These are phyloP conservation scores for Andrena camellia DNA, from an alignment of 2,888 invertebrate genomes.

Conservation along the genomic window DNA sequence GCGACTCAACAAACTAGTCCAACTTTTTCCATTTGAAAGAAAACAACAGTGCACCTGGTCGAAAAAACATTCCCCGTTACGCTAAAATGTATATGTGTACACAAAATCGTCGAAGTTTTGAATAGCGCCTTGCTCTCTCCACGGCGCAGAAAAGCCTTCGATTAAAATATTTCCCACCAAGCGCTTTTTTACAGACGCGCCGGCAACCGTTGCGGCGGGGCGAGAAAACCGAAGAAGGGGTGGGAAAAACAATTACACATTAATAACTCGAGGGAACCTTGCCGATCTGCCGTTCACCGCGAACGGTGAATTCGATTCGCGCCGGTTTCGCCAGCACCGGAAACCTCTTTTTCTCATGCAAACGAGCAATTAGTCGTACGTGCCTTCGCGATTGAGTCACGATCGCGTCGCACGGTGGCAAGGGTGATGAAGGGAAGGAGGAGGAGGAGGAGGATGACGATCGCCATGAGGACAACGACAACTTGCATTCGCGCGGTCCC, in stretches of 20 bases:
- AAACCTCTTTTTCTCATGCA: constrained; percentile 75
- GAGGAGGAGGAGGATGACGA: constrained; percentile 30
- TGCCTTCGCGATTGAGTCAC: constrained; percentile 79
- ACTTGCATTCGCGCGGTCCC: constrained; percentile 3
- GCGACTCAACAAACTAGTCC: not conserved
- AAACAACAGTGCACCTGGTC: not conserved
- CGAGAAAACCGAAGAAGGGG: not conserved
- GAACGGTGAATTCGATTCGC: constrained; percentile 58
- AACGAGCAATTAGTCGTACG: constrained; percentile 79
- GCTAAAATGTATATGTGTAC: not conserved
- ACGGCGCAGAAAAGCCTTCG: not conserved
- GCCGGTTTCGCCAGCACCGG: constrained; percentile 61
- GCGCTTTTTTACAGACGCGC: not conserved
- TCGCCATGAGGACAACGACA: constrained; percentile 41
- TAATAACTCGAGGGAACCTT: constrained; percentile 51
- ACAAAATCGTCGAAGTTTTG: not conserved
- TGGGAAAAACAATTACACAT: constrained; percentile 45
- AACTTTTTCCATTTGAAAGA: no score
- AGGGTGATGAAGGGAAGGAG: constrained; percentile 1
- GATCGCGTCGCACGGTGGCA: constrained; percentile 49
- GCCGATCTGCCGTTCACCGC: constrained; percentile 55
- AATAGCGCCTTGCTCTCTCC: not conserved
- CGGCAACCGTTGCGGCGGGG: not conserved
- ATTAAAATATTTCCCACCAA: constrained; percentile 1
- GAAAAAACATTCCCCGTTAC: not conserved